phyloP scores from a whole-genome alignment of 2,113 vertebrate genomes.

The Eira barbara region DNA sequence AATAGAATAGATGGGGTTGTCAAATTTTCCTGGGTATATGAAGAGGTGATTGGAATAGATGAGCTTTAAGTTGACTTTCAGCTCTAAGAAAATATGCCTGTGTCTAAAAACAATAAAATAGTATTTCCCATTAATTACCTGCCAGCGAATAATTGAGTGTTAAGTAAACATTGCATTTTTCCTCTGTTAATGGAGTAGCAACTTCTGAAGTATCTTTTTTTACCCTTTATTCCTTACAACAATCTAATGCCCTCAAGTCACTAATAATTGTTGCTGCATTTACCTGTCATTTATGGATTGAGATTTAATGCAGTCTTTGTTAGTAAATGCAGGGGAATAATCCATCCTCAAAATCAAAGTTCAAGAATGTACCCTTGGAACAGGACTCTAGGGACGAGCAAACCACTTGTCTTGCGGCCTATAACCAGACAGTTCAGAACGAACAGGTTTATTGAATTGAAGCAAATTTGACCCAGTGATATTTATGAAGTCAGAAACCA shows the following conservation, averaged over 20 bases:
- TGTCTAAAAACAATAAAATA: constrained; percentile 11
- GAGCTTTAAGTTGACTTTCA: neutral
- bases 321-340: constrained; percentile 69
- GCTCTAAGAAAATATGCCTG: constrained; percentile 35
- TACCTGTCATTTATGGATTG: constrained; percentile 47
- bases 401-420: neutral
- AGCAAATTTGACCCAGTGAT: constrained; percentile 64
- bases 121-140: neutral
- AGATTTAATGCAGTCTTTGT: constrained; percentile 52
- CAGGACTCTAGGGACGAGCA: constrained; percentile 67
- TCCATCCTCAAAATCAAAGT: constrained; percentile 65
- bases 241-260: constrained; percentile 30
- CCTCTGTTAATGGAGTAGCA: neutral
- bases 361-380: constrained; percentile 63
- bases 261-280: constrained; percentile 54
- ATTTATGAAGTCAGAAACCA: constrained; percentile 71
- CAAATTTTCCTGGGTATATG: constrained; percentile 31
- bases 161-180: constrained; percentile 2
- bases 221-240: constrained; percentile 18
- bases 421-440: constrained; percentile 69
- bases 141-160: constrained; percentile 28
- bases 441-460: constrained; percentile 54
- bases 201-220: neutral
- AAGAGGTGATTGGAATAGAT: constrained; percentile 34
- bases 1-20: constrained; percentile 47